Evolutionary conservation across 1,140 invertebrate genomes (phyloP).

Genomic region (Calliphora vicina): DNA sequence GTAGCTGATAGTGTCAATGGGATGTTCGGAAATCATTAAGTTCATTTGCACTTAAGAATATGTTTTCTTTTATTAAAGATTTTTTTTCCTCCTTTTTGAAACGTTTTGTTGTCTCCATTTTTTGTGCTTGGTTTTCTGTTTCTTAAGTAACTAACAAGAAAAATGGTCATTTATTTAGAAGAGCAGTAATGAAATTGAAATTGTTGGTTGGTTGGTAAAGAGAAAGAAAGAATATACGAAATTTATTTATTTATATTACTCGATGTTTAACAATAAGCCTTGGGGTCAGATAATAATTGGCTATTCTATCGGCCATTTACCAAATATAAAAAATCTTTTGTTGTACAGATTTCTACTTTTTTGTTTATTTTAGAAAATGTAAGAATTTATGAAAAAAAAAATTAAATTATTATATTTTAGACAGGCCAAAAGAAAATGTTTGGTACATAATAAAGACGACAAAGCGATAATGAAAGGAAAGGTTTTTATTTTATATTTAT

Average conservation of each 20-base stretch:
- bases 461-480: no score
- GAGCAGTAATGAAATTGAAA: slow-evolving; percentile 34
- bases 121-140: not conserved
- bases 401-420: not conserved
- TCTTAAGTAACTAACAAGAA: not conserved
- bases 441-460: no score
- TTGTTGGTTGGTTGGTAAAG: slow-evolving; percentile 22
- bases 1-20: slow-evolving; percentile 33
- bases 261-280: slow-evolving; percentile 2
- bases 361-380: not conserved
- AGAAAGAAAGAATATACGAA: slow-evolving; percentile 5
- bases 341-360: not conserved
- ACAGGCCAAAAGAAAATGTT: not conserved
- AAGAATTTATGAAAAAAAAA: not conserved
- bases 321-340: not conserved
- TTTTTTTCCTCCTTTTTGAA: not conserved
- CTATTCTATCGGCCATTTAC: slow-evolving; percentile 3
- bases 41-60: slow-evolving; percentile 34
- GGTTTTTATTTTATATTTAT: no score
- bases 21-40: slow-evolving; percentile 41
- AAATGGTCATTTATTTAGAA: not conserved
- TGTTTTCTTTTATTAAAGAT: slow-evolving; percentile 21
- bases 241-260: slow-evolving; percentile 6
- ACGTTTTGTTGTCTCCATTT: not conserved
- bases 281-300: not conserved